Base-by-base conservation (phyloP, 2,888 invertebrate genomes). In the Yponomeuta sedellus region DNA sequence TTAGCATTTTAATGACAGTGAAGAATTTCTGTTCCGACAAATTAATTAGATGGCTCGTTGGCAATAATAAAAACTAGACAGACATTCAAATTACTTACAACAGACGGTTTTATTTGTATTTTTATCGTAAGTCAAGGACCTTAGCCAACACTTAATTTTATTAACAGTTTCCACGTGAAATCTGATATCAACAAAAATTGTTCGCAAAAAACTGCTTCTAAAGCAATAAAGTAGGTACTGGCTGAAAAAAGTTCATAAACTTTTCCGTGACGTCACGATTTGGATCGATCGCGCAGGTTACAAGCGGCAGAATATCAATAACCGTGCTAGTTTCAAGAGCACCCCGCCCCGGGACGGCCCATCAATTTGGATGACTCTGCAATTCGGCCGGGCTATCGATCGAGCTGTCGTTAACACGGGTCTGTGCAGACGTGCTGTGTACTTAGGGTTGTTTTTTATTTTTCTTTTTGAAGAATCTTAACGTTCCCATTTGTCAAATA, bases 281-380 rank as follows among this genome's bases (percentile, higher is more conserved):
- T 4, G 16, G 44, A 61, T 28, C 28, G 61, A 28, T 28, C 25
- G 61, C 61, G 58, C 61, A 28, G 61, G 28, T 16, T 52, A 52
- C 44, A 52, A 52, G 58, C 59, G 22, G 12, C 44, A 11, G 25
- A 52, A 64, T 68, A 68, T 67, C 68, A 67, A 70, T 70, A 70
- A 70, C 69, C 67, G 61, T 34, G 66, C 67, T 76, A 75, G 77
- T 79, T 79, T 76, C 76, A 72, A 71, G 67, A 69, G 71, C 70
- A 66, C 57, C 52, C 66, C 58, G 56, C 59, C 28, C 19, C 68
- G 67, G 68, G 69, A 70, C 69, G 68, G 44, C 73, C 84, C 83
- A 88, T 88, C 87, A 87, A 86, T 83, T 79, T 73, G 70, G 73
- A 77, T 88, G 88, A 87, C 85, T 75, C 70, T 75, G 86, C 88